These are phyloP conservation scores for Alligator mississippiensis DNA, from an alignment of 2,113 vertebrate species.

Conservation along the genomic window DNA sequence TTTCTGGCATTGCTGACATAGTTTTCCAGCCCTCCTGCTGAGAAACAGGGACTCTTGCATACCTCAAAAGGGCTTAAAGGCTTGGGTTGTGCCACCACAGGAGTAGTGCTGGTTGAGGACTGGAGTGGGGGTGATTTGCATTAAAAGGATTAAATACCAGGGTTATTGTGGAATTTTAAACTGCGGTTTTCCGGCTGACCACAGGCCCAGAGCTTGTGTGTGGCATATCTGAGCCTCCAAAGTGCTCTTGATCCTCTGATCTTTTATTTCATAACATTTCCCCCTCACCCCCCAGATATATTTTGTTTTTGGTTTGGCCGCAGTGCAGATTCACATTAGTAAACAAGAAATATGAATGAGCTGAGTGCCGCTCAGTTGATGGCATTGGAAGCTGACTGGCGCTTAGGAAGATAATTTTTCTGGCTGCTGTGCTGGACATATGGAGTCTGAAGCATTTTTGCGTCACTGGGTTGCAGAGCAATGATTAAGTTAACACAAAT, in stretches of 20 bases:
- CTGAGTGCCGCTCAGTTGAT: background rate
- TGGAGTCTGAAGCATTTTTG: background rate
- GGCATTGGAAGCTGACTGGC: background rate
- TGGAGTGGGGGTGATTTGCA: slow-evolving; percentile 75
- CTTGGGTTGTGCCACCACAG: slow-evolving; percentile 73
- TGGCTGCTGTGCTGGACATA: background rate
- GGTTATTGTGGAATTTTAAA: slow-evolving; percentile 80
- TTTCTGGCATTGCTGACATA: slow-evolving; percentile 79
- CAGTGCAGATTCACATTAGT: slow-evolving; percentile 23
- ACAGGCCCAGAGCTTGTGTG: slow-evolving; percentile 74
- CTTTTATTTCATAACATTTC: slow-evolving; percentile 74
- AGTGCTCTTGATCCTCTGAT: slow-evolving; percentile 74
- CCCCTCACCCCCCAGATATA: slow-evolving; percentile 8
- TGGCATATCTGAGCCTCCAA: slow-evolving; percentile 75
- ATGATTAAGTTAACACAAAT: background rate
- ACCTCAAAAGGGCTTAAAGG: slow-evolving; percentile 80
- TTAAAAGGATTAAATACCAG: slow-evolving; percentile 79
- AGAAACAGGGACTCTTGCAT: slow-evolving; percentile 79
- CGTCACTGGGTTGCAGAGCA: background rate
- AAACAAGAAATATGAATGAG: background rate
- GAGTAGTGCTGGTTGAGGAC: slow-evolving; percentile 72
- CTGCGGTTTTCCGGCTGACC: slow-evolving; percentile 77
- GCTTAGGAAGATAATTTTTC: slow-evolving; percentile 22
- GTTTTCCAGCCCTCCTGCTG: slow-evolving; percentile 78
- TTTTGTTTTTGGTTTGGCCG: slow-evolving; percentile 59